Base-by-base conservation (phyloP, 2,797 vertebrate genomes). In the Glyptemys insculpta region DNA sequence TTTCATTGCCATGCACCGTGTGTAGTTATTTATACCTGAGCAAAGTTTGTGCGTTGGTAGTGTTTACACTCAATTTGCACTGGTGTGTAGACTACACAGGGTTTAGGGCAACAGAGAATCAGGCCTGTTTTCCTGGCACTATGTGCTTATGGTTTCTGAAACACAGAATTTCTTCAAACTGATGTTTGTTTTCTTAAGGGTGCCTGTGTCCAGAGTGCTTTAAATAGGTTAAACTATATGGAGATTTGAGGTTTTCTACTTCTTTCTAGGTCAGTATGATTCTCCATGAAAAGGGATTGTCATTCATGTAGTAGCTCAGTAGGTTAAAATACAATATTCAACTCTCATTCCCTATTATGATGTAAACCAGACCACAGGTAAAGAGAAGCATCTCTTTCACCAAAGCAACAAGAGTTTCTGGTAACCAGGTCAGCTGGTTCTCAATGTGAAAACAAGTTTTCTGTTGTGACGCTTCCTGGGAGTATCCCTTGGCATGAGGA, bases 121-220 rank as follows among this genome's bases (percentile, higher is more conserved):
- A 49, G 74, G 68, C 9, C 21, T 23, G 14, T 49, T 31, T 78
- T 49, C 74, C 15, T 78, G 44, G 74, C 44, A 31, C 27, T 78
- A 8, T 83, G 52, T 80, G 65, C 74, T 90, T 29, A 18, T 81
- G 59, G n/a, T 79, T 94, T 95, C 34, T 31, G 87, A 37, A 91
- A 78, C 86, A 81, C 49, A 44, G 54, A 87, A 29, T 37, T 27
- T 41, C 62, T 92, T 94, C 49, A 14, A 1, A 81, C 86, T 74
- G 25, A 87, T 95, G 3, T 47, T 76, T 53, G 9, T 5, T 76
- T 85, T 93, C 72, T 0, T 76, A 65, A 80, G 37, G 56, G 31
- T 7, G 8, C 88, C 89, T 95, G 31, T 59, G 11, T 91, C 91
- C 53, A 76, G 59, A 92, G 29, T 85, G 8, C n/a, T 89, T 95